Percentiles rank a stretch among this genome's conserved stretches.
Evolutionary conservation across 2,888 invertebrate genomes (phyloP).

Genomic region (Epirrita christyi): DNA sequence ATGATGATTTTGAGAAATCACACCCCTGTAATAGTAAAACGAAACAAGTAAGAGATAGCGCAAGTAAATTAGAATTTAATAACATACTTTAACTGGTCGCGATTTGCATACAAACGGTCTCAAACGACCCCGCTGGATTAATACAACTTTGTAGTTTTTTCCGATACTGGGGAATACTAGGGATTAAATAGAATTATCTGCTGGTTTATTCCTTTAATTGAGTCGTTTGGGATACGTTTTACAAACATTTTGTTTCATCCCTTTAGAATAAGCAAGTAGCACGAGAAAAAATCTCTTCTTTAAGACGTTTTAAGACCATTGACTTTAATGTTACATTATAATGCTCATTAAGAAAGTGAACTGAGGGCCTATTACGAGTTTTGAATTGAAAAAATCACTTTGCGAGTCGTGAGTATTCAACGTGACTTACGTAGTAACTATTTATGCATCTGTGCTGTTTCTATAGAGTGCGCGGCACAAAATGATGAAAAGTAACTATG

Average conservation of each 20-base stretch:
- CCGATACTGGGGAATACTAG: conserved; percentile 5
- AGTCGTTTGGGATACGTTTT: conserved; percentile 18
- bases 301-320: not conserved
- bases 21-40: not conserved
- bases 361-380: too few relatives aligned
- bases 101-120: conserved; percentile 24
- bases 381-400: too few relatives aligned
- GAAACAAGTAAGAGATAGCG: conserved; percentile 17
- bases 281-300: not conserved
- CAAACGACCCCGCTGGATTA: conserved; percentile 19
- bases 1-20: too few relatives aligned
- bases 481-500: too few relatives aligned
- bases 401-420: too few relatives aligned
- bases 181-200: conserved; percentile 22
- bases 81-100: conserved; percentile 18
- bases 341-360: too few relatives aligned
- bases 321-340: too few relatives aligned
- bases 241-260: conserved; percentile 1
- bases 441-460: too few relatives aligned
- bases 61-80: conserved; percentile 25
- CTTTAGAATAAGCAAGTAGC: not conserved
- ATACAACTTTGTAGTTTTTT: conserved; percentile 24
- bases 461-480: too few relatives aligned
- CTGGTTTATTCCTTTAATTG: conserved; percentile 16
- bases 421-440: too few relatives aligned